Percentiles rank a stretch among this genome's conserved stretches.
phyloP scores from a whole-genome alignment of 2,888 invertebrate genomes.

The Oscheius myriophilus region DNA sequence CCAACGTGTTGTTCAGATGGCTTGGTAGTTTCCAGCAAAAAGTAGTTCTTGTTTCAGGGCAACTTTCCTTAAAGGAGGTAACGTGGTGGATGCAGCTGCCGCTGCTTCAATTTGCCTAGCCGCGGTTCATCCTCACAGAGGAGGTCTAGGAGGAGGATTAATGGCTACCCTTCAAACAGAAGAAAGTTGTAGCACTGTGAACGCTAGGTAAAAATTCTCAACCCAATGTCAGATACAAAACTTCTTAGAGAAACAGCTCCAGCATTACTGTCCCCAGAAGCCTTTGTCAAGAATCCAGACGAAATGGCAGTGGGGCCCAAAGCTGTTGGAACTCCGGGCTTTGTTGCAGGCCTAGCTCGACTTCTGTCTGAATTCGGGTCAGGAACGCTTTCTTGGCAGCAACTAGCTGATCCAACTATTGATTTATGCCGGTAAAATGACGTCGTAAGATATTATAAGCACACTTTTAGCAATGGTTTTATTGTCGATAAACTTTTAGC shows the following conservation, averaged over 20 bases:
- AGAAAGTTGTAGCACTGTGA: constrained; percentile 32
- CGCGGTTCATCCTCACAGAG: constrained; percentile 42
- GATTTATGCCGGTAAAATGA: constrained; percentile 30
- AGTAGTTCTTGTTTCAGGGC: constrained; percentile 25
- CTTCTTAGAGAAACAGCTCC: constrained; percentile 40
- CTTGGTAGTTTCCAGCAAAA: too few relatives aligned
- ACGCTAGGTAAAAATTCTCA: constrained; percentile 28
- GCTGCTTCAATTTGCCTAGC: constrained; percentile 44
- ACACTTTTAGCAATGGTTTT: constrained; percentile 32
- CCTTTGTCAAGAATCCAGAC: constrained; percentile 10
- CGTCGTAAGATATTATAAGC: not conserved
- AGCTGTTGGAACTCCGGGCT: constrained; percentile 38
- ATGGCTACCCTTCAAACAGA: constrained; percentile 34
- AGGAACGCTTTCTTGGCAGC: constrained; percentile 24
- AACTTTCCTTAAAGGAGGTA: constrained; percentile 50
- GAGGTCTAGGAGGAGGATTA: constrained; percentile 45
- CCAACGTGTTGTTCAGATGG: too few relatives aligned
- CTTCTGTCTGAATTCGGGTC: constrained; percentile 35
- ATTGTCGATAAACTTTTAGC: constrained; percentile 28
- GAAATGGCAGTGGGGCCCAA: constrained; percentile 31
- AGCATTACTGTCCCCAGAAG: constrained; percentile 11
- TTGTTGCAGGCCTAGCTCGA: constrained; percentile 38
- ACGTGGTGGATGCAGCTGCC: constrained; percentile 51
- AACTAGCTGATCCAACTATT: constrained; percentile 33
- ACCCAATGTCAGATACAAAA: too few relatives aligned